phyloP scores from a whole-genome alignment of 2,113 vertebrate species.

The Prietella phreatophila region DNA sequence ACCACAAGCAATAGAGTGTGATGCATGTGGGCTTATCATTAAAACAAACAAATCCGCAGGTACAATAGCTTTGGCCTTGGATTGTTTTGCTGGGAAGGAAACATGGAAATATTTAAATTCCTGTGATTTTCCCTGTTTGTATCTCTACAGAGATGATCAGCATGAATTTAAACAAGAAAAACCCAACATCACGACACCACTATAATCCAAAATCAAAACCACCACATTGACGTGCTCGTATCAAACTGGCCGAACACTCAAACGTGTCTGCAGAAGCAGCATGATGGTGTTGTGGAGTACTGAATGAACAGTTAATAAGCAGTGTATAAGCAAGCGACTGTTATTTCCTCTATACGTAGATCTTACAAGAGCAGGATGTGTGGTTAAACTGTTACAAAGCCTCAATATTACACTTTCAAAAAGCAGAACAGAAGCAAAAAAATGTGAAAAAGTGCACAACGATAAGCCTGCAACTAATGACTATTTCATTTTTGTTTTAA shows the following conservation, averaged over 20 bases:
- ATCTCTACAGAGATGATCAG: not conserved
- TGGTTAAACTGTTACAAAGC: conserved; percentile 13
- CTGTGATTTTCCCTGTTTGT: not conserved
- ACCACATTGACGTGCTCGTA: not conserved
- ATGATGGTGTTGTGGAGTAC: not conserved
- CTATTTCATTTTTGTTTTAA: not conserved
- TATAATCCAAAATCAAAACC: not conserved
- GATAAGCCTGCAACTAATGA: no score
- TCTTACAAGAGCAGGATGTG: conserved; percentile 34
- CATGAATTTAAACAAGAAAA: not conserved
- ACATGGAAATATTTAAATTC: not conserved
- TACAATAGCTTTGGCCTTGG: not conserved
- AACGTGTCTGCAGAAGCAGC: not conserved
- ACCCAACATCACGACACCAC: not conserved
- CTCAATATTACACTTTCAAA: no score
- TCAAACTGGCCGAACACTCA: not conserved
- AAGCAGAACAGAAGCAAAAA: no score
- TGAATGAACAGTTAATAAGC: not conserved
- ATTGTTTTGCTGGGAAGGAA: not conserved
- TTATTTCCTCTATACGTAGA: conserved; percentile 11
- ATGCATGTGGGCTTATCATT: not conserved
- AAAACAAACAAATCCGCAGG: not conserved
- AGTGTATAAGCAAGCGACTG: conserved; percentile 1
- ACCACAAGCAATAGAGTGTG: not conserved
- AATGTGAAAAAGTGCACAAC: no score